Conservation (phyloP, 30 jellyfish, hydroid and myxozoan genomes). For the Aurelia sp. region DNA sequence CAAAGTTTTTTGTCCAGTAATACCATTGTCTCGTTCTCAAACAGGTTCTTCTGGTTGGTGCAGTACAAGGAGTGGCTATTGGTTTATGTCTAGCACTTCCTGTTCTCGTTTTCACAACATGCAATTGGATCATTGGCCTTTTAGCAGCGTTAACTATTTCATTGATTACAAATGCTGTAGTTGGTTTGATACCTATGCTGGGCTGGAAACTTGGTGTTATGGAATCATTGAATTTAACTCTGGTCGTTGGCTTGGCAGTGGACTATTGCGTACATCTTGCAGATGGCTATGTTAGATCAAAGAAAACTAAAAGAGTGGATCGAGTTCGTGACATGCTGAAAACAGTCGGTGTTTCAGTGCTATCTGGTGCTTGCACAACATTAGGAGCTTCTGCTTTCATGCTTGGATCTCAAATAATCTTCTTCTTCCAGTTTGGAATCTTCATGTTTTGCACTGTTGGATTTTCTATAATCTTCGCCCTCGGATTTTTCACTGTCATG, state of each 20-base stretch:
- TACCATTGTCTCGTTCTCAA: background rate
- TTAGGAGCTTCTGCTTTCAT: conserved; percentile 97
- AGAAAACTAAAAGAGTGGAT: conserved; percentile 74
- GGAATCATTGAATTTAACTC: conserved; percentile 94
- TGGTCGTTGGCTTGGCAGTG: conserved; percentile 97
- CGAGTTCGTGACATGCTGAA: conserved; percentile 92
- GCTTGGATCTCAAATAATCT: conserved; percentile 92
- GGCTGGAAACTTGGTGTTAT: conserved; percentile 98
- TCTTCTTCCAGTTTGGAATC: conserved; percentile 93
- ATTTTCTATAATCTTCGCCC: conserved; percentile 90
- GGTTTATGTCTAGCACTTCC: conserved; percentile 94
- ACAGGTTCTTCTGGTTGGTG: conserved; percentile 94
- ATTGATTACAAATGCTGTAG: conserved; percentile 91
- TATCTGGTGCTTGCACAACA: conserved; percentile 97
- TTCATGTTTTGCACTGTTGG: conserved; percentile 97
- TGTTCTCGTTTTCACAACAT: conserved; percentile 90
- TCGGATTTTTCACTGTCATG: conserved; percentile 78
- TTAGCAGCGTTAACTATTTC: conserved; percentile 92
- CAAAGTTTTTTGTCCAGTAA: no score
- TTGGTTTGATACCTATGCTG: conserved; percentile 91
- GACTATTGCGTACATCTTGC: conserved; percentile 98
- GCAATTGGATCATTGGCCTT: conserved; percentile 95
- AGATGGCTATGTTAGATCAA: conserved; percentile 94
- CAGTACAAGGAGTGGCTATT: conserved; percentile 89
- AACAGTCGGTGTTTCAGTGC: conserved; percentile 92